Conservation (phyloP, 2,888 invertebrate genomes). For the Coleophora deauratella region DNA sequence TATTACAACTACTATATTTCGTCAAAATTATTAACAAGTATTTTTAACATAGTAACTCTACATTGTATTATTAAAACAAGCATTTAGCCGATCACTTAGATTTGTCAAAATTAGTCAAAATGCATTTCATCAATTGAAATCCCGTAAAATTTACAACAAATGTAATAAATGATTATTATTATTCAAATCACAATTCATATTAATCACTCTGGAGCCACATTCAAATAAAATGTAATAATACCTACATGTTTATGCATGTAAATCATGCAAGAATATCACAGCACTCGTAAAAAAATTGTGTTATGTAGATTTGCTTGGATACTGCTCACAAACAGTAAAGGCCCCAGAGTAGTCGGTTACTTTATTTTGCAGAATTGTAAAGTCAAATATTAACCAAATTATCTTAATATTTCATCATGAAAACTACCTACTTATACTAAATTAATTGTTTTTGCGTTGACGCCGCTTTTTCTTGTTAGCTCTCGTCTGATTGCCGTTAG, state of each 20-base stretch:
- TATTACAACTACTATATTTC: constrained; percentile 20
- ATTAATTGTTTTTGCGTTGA: constrained; percentile 48
- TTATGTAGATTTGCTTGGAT: too few species aligned
- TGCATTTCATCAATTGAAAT: constrained; percentile 36
- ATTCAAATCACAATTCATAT: constrained; percentile 24
- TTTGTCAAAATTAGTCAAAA: constrained; percentile 29
- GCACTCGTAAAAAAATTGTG: constrained; percentile 44
- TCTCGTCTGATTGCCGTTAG: constrained; percentile 29
- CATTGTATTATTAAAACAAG: constrained; percentile 29
- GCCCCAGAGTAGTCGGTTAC: constrained; percentile 39
- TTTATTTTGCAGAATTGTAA: constrained; percentile 27
- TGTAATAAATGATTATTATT: constrained; percentile 28
- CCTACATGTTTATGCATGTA: constrained; percentile 27
- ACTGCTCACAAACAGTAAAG: too few species aligned
- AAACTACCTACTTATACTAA: too few species aligned
- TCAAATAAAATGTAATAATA: too few species aligned
- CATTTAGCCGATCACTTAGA: constrained; percentile 26
- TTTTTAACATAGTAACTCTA: constrained; percentile 22
- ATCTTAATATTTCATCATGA: constrained; percentile 20
- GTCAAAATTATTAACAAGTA: constrained; percentile 20
- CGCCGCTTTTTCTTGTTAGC: constrained; percentile 53
- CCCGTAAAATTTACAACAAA: constrained; percentile 27
- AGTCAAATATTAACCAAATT: constrained; percentile 33
- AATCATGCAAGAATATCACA: constrained; percentile 52
- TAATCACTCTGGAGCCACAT: constrained; percentile 30